Evolutionary conservation across 2,888 invertebrate genomes (phyloP).

Genomic region (Aethes cnicana): DNA sequence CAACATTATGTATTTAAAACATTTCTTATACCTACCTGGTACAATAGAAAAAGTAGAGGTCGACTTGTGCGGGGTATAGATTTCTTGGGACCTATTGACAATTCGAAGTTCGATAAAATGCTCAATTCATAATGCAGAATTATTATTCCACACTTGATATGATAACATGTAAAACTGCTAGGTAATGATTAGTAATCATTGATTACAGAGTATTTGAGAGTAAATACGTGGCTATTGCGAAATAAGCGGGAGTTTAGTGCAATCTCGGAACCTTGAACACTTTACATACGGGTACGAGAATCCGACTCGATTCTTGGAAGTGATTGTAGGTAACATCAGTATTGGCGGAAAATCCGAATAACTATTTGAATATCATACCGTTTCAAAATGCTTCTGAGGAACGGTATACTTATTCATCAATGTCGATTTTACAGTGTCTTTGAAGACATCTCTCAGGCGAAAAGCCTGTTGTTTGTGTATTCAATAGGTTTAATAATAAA

Average conservation of each 20-base stretch:
- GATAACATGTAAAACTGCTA: not conserved
- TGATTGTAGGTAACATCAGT: slow-evolving; percentile 1
- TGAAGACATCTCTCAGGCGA: not conserved
- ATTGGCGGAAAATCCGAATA: slow-evolving; percentile 31
- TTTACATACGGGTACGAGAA: slow-evolving; percentile 15
- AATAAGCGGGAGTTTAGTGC: slow-evolving; percentile 3
- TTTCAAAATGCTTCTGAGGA: slow-evolving; percentile 24
- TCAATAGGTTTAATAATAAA: too few relatives aligned
- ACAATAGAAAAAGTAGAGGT: too few relatives aligned
- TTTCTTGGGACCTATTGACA: too few relatives aligned
- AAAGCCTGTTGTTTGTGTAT: too few relatives aligned
- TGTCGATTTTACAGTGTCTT: slow-evolving; percentile 3
- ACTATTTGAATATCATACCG: slow-evolving; percentile 30
- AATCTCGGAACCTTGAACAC: slow-evolving; percentile 8
- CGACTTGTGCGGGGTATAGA: too few relatives aligned
- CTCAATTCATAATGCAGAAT: too few relatives aligned
- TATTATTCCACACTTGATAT: too few relatives aligned
- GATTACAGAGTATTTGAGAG: not conserved
- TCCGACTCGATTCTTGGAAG: slow-evolving; percentile 22
- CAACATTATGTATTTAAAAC: not conserved
- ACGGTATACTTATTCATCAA: slow-evolving; percentile 4
- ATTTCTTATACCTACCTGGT: too few relatives aligned
- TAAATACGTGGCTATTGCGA: not conserved
- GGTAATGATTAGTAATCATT: not conserved
- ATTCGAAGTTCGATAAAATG: too few relatives aligned